Conservation (phyloP, 2,113 vertebrate genomes). For the Dendropsophus ebraccatus region DNA sequence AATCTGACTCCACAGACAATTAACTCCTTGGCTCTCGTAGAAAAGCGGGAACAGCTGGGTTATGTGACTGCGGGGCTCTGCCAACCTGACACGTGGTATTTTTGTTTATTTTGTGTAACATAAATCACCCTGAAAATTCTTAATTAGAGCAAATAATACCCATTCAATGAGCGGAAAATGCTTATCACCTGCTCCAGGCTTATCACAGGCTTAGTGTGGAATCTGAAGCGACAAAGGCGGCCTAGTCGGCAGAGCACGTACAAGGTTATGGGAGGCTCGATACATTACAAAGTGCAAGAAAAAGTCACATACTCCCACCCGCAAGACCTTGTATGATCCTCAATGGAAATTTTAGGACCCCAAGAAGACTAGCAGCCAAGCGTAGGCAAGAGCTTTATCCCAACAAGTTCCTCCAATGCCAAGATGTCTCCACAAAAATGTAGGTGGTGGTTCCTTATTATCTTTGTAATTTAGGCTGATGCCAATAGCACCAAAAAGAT, state of each 20-base stretch:
- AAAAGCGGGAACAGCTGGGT: not conserved
- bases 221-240: not conserved
- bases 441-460: too few species aligned
- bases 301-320: too few species aligned
- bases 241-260: not conserved
- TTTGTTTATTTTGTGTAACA: constrained; percentile 34
- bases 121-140: constrained; percentile 48
- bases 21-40: not conserved
- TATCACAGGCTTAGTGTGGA: not conserved
- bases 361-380: too few species aligned
- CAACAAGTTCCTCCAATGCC: too few species aligned
- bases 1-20: not conserved
- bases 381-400: too few species aligned
- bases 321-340: too few species aligned
- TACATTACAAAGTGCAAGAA: not conserved
- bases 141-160: constrained; percentile 50
- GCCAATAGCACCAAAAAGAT: too few species aligned
- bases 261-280: not conserved
- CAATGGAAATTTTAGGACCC: too few species aligned
- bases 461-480: too few species aligned
- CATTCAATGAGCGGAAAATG: constrained; percentile 49
- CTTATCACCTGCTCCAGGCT: constrained; percentile 48
- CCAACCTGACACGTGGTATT: not conserved
- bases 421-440: too few species aligned
- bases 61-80: not conserved